Conservation (phyloP, 2,113 vertebrate genomes). For the Zosterops hypoxanthus region DNA sequence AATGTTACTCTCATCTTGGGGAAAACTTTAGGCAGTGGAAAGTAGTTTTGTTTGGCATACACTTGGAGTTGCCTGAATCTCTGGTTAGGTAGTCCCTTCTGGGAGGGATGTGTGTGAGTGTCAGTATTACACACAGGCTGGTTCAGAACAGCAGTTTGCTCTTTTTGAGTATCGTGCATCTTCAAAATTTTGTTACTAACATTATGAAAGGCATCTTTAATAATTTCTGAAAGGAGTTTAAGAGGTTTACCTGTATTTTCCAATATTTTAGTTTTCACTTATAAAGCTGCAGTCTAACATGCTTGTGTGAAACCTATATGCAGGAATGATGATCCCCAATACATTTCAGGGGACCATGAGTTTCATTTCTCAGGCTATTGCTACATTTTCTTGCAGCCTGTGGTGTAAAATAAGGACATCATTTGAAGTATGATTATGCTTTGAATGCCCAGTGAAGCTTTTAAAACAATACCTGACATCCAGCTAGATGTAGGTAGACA, state of each 20-base stretch:
- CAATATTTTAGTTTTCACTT: constrained; percentile 32
- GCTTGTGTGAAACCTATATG: background rate
- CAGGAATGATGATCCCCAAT: constrained; percentile 9
- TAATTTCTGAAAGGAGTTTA: background rate
- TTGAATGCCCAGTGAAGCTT: constrained; percentile 34
- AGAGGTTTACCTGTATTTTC: constrained; percentile 28
- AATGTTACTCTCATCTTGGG: constrained; percentile 75
- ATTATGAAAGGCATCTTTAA: background rate
- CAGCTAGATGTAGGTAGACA: background rate
- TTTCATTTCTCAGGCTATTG: constrained; percentile 13
- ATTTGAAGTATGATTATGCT: constrained; percentile 30
- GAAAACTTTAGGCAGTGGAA: constrained; percentile 69
- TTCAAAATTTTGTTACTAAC: background rate
- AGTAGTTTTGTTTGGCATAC: constrained; percentile 69
- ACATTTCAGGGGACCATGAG: background rate
- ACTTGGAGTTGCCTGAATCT: constrained; percentile 62
- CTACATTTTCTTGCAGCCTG: background rate
- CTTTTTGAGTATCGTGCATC: background rate
- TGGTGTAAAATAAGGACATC: constrained; percentile 37
- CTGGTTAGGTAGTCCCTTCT: constrained; percentile 46
- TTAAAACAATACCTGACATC: constrained; percentile 37
- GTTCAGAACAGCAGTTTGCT: background rate
- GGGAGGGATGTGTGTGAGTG: background rate
- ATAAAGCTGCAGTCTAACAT: background rate
- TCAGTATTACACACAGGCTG: background rate